phyloP scores from a whole-genome alignment of 2,113 vertebrate genomes.

The Pionites leucogaster region DNA sequence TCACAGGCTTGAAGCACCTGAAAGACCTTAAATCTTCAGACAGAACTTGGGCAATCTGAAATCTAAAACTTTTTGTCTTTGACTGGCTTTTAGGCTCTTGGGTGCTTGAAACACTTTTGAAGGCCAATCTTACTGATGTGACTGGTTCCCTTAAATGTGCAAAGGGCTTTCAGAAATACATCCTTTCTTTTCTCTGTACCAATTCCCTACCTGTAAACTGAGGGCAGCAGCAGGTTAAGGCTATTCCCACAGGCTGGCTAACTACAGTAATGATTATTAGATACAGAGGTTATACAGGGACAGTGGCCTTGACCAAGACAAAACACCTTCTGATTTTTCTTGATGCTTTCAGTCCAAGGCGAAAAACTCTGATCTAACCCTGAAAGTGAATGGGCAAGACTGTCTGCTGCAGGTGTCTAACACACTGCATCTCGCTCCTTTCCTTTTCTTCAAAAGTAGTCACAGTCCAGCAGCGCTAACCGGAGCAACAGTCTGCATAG shows the following conservation, averaged over 20 bases:
- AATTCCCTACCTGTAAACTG: neutral
- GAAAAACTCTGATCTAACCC: neutral
- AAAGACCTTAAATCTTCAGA: neutral
- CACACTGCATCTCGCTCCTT: neutral
- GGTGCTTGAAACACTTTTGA: neutral
- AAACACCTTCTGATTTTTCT: neutral
- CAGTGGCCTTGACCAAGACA: neutral
- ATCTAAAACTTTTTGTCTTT: neutral
- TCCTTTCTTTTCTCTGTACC: neutral
- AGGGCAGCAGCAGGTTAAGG: neutral
- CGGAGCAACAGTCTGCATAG: neutral
- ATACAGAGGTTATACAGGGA: neutral
- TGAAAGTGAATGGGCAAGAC: neutral
- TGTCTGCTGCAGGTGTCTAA: neutral
- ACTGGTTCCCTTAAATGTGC: neutral
- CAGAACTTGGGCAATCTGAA: neutral
- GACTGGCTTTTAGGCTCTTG: neutral
- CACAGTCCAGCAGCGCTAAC: neutral
- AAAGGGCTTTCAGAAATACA: neutral
- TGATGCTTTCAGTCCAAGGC: neutral
- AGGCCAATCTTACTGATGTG: neutral
- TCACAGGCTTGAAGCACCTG: neutral
- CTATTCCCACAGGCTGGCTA: neutral
- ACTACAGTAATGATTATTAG: neutral
- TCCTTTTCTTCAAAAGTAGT: neutral